Base-by-base conservation (phyloP, 2,797 vertebrate genomes). In the Schizopygopsis malacanthus region DNA sequence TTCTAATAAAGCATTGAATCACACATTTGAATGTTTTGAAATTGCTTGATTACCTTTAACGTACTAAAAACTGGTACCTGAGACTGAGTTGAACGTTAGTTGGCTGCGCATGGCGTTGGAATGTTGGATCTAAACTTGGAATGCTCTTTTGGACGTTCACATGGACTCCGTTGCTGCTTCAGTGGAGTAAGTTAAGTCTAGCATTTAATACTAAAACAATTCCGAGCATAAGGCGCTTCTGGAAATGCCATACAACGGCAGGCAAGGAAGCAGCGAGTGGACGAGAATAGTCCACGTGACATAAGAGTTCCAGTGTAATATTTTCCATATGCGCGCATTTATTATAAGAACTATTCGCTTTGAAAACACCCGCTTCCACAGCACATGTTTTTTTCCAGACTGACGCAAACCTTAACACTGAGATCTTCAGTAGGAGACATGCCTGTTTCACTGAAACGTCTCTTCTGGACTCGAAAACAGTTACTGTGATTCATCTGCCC, bases 261-360 rank as follows among this genome's bases (percentile, higher is more conserved):
- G n/a, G 56, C 86, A 59, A 37, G 50, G 33, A 71, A 89, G 33
- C 33, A 33, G 33, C 33, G 33, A 33, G 33, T 33, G 88, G 70
- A 89, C 86, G 87, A 85, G 89, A 87, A 86, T 90, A 33, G 84
- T 92, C 86, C 90, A 91, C 90, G 88, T 93, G 90, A 92, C 94
- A 92, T 86, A 92, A 92, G 92, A 91, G 82, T 65, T 78, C 79
- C 47, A 89, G 88, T 80, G 85, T 94, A 95, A 95, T 95, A 90
- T 92, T 92, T 96, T 95, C 95, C 96, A 96, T 90, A 92, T 96
- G 95, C 85, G 92, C 88, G 87, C 81, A 85, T 83, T 82, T 72
- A 87, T 90, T 91, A 89, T 89, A 88, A 87, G 47, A 81, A 90
- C 85, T 90, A 71, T 77, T 87, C 84, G 85, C 87, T 91, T 90